Evolutionary conservation across 2,113 vertebrate genomes (phyloP).

Genomic region (Capreolus pygargus): DNA sequence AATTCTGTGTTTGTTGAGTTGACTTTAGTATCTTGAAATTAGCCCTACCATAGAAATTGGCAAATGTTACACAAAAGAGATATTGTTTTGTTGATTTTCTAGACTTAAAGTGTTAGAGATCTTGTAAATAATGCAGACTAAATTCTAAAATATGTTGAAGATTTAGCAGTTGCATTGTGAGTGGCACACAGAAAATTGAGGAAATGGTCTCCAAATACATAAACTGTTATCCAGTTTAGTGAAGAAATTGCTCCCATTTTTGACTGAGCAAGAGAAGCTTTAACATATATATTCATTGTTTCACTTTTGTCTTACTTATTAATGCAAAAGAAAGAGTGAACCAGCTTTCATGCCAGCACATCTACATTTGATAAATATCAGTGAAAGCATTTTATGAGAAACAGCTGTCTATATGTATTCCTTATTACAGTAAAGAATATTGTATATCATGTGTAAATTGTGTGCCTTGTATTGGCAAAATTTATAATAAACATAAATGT

Average conservation of each 20-base stretch:
- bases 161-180: neutral
- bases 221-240: neutral
- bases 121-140: neutral
- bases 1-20: neutral
- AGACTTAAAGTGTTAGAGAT: neutral
- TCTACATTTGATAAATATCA: neutral
- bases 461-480: neutral
- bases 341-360: neutral
- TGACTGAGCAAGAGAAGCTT: neutral
- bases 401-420: neutral
- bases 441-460: neutral
- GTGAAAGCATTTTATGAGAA: neutral
- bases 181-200: neutral
- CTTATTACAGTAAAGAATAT: neutral
- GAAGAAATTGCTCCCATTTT: neutral
- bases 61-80: neutral
- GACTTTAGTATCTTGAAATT: neutral
- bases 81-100: constrained; percentile 6
- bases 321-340: neutral
- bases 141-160: neutral
- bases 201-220: neutral
- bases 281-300: neutral
- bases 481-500: neutral
- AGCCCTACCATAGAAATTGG: neutral
- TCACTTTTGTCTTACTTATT: neutral